Percentiles rank a stretch among this genome's conserved stretches.
Conservation (phyloP, 1,140 invertebrate genomes). For the Caenorhabditis tropicalis region DNA sequence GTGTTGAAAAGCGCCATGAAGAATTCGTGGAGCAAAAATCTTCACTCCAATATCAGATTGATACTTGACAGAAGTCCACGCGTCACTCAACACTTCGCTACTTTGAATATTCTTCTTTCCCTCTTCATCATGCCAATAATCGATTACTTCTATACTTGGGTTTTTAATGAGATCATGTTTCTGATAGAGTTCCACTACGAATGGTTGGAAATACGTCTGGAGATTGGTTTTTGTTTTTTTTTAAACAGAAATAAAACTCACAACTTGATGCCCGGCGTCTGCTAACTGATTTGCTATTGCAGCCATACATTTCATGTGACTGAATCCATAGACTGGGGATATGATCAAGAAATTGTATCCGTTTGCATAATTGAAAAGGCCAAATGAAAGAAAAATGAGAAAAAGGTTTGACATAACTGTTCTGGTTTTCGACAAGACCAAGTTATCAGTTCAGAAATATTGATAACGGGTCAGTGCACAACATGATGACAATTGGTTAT, state of each 20-base stretch:
- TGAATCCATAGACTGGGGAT: slow-evolving; percentile 19
- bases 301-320: slow-evolving; percentile 23
- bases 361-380: not conserved
- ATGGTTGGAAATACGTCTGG: slow-evolving; percentile 21
- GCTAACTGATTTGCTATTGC: slow-evolving; percentile 15
- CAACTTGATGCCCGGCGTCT: slow-evolving; percentile 16
- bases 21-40: not conserved
- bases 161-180: slow-evolving; percentile 34
- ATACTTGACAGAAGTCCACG: not conserved
- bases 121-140: slow-evolving; percentile 22
- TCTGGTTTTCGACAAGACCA: not conserved
- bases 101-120: not conserved
- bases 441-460: not conserved
- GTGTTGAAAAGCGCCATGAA: not conserved
- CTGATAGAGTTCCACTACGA: not conserved
- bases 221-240: no score
- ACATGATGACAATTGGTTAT: not conserved
- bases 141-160: not conserved
- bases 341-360: not conserved
- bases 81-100: not conserved
- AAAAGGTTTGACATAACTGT: not conserved
- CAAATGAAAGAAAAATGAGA: not conserved
- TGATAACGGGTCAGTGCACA: not conserved
- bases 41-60: slow-evolving; percentile 2
- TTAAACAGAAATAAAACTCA: no score